Percentiles rank a stretch among this genome's conserved stretches.
phyloP scores from a whole-genome alignment of 1,140 invertebrate genomes.

The Sycophila sp. region DNA sequence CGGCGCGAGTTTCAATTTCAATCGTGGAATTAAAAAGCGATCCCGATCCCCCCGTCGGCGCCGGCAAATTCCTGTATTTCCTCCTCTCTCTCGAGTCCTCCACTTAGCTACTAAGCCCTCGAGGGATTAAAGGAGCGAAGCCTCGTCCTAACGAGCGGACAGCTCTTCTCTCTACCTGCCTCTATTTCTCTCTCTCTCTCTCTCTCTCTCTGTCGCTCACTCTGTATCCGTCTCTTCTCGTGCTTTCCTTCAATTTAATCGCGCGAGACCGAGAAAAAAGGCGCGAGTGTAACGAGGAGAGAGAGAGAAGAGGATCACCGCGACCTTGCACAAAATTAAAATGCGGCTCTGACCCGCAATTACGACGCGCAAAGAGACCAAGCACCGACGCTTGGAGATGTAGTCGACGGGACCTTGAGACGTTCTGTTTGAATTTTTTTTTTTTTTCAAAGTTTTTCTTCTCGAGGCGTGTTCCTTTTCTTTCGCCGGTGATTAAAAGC shows the following conservation, averaged over 20 bases:
- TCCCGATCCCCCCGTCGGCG: neutral
- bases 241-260: slow-evolving; percentile 24
- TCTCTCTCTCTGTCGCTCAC: too few species aligned
- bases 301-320: neutral
- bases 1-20: slow-evolving; percentile 3
- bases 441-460: too few species aligned
- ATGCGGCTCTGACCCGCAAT: neutral
- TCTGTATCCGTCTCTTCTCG: too few species aligned
- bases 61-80: slow-evolving; percentile 18
- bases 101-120: slow-evolving; percentile 38
- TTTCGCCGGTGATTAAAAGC: too few species aligned
- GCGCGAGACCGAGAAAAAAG: neutral
- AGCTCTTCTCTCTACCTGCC: too few species aligned
- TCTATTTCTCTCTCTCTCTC: too few species aligned
- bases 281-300: too few species aligned
- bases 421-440: too few species aligned
- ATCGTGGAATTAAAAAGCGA: slow-evolving; percentile 1
- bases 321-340: neutral
- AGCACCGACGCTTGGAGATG: too few species aligned
- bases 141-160: slow-evolving; percentile 29
- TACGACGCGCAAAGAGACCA: neutral
- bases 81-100: slow-evolving; percentile 35
- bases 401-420: too few species aligned
- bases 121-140: slow-evolving; percentile 38
- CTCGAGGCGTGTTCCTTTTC: neutral